phyloP scores from a whole-genome alignment of 2,797 vertebrate genomes.

The Leptoclinus maculatus region DNA sequence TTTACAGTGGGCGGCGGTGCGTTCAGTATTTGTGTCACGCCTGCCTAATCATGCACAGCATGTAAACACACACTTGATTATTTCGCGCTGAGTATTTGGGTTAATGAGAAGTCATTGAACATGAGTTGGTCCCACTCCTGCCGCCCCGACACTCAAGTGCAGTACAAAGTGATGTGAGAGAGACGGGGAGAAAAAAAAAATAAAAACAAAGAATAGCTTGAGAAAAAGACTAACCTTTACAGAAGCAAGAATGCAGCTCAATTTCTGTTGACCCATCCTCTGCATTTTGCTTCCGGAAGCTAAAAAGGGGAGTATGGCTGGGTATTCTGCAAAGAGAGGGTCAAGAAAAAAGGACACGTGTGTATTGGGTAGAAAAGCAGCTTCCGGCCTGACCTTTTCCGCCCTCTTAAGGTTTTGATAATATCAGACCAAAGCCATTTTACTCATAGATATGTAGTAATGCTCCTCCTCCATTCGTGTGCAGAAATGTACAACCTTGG shows the following conservation, averaged over 20 bases:
- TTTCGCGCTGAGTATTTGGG: conserved; percentile 73
- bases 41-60: conserved; percentile 81
- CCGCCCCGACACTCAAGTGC: conserved; percentile 56
- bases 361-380: conserved; percentile 77
- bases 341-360: conserved; percentile 80
- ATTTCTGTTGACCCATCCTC: conserved; percentile 83
- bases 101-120: conserved; percentile 81
- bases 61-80: conserved; percentile 83
- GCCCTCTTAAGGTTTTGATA: conserved; percentile 39
- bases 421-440: conserved; percentile 44
- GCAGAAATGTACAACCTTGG: conserved; percentile 29
- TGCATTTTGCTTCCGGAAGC: conserved; percentile 86
- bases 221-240: conserved; percentile 87
- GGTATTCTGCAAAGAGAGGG: conserved; percentile 88
- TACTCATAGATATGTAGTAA: conserved; percentile 18
- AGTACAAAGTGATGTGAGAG: conserved; percentile 57
- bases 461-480: conserved; percentile 31
- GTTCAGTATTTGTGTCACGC: conserved; percentile 75
- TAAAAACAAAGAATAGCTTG: conserved; percentile 68
- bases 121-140: conserved; percentile 72
- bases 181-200: conserved; percentile 50
- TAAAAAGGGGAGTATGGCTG: conserved; percentile 91
- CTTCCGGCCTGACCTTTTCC: conserved; percentile 60
- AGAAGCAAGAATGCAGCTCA: conserved; percentile 86
- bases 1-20: conserved; percentile 69